Conservation (phyloP, 2,113 vertebrate species). For the Loxodonta africana region DNA sequence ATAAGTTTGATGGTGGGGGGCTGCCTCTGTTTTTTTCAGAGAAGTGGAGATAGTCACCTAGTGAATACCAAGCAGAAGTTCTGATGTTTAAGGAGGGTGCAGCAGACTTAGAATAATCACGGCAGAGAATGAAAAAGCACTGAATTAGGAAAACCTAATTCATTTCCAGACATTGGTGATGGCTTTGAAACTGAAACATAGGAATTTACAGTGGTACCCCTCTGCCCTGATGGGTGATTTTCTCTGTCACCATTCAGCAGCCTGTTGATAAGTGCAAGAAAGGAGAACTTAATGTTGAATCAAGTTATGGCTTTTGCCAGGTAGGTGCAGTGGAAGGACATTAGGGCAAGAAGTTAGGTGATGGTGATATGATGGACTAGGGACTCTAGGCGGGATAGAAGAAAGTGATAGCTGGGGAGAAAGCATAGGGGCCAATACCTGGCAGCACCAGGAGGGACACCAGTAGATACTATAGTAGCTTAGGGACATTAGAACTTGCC, state of each 20-base stretch:
- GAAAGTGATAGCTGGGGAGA: not conserved
- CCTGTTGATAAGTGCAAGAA: not conserved
- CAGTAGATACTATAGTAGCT: not conserved
- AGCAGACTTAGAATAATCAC: not conserved
- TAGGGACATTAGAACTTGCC: not conserved
- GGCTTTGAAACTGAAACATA: not conserved
- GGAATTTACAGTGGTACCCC: not conserved
- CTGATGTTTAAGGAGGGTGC: not conserved
- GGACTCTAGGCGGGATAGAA: not conserved
- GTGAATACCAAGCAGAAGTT: too few relatives aligned
- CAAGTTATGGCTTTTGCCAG: not conserved
- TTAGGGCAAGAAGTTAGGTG: not conserved
- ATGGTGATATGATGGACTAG: not conserved
- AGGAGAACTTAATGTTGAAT: not conserved
- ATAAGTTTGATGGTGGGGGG: not conserved
- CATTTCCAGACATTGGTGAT: not conserved
- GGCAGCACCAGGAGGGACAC: too few relatives aligned
- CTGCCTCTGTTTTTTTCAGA: not conserved
- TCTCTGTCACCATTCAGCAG: not conserved
- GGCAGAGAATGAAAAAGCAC: not conserved
- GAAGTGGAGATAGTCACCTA: not conserved
- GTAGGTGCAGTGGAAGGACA: not conserved
- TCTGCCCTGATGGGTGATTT: not conserved
- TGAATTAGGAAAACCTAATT: not conserved
- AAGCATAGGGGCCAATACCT: not conserved